Percentiles rank a stretch among this genome's conserved stretches.
These are phyloP conservation scores for Asobara japonica DNA, from an alignment of 1,140 invertebrate genomes.

Conservation along the genomic window DNA sequence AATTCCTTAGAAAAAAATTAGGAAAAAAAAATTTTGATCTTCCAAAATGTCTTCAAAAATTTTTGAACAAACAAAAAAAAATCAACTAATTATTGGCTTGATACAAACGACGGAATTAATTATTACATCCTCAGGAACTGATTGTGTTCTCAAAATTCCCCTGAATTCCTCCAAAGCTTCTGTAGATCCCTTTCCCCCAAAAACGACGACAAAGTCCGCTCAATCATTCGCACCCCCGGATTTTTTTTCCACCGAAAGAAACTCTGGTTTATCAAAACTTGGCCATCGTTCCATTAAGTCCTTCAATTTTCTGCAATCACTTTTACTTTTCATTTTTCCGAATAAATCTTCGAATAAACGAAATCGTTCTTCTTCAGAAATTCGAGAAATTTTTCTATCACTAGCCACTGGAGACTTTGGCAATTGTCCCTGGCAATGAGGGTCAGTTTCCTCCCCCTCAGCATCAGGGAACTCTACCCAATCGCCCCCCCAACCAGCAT, in stretches of 20 bases:
- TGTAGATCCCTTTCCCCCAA: constrained; percentile 30
- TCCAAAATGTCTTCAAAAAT: no score
- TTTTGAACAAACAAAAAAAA: no score
- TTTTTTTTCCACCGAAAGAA: constrained; percentile 45
- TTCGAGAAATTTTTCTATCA: constrained; percentile 36
- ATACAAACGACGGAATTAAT: constrained; percentile 11
- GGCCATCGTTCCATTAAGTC: constrained; percentile 49
- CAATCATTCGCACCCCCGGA: constrained; percentile 51
- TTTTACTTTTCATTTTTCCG: constrained; percentile 41
- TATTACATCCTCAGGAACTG: constrained; percentile 46
- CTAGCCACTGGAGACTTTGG: neutral
- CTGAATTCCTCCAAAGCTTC: constrained; percentile 53
- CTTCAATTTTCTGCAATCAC: constrained; percentile 52
- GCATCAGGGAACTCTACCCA: neutral
- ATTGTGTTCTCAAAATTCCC: constrained; percentile 47
- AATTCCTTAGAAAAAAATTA: constrained; percentile 23
- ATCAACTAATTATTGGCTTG: constrained; percentile 20
- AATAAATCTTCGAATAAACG: constrained; percentile 48
- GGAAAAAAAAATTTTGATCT: no score
- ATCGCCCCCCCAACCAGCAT: constrained; percentile 48
- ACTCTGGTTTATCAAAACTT: constrained; percentile 46
- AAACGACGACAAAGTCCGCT: constrained; percentile 33
- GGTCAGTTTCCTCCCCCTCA: neutral
- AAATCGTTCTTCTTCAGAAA: constrained; percentile 53
- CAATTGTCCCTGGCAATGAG: neutral